These are phyloP conservation scores for Philypnodon macrostomus DNA, from an alignment of 2,797 vertebrate species.

Conservation along the genomic window DNA sequence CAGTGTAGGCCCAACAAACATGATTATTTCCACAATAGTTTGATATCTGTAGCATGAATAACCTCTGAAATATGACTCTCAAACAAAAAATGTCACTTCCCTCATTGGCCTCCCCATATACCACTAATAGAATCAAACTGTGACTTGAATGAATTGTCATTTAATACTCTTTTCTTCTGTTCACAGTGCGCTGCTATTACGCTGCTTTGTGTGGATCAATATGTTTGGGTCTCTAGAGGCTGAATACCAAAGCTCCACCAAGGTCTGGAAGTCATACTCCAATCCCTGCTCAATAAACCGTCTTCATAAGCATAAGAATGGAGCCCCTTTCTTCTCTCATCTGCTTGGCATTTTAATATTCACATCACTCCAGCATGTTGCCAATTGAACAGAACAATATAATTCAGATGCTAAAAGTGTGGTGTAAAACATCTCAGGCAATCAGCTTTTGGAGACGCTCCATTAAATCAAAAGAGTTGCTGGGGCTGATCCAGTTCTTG, in stretches of 20 bases:
- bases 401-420: slow-evolving; percentile 9
- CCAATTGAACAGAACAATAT: background rate
- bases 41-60: too few relatives aligned
- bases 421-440: slow-evolving; percentile 10
- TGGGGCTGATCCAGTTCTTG: slow-evolving; percentile 8
- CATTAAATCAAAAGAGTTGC: slow-evolving; percentile 13
- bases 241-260: slow-evolving; percentile 8
- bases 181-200: slow-evolving; percentile 21
- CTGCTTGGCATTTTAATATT: slow-evolving; percentile 3
- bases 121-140: too few relatives aligned
- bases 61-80: too few relatives aligned
- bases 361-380: slow-evolving; percentile 16
- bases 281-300: slow-evolving; percentile 6
- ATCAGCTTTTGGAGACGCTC: slow-evolving; percentile 3
- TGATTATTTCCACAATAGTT: background rate
- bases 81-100: too few relatives aligned
- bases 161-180: slow-evolving; percentile 6
- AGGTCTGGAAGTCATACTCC: slow-evolving; percentile 10
- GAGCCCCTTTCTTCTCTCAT: background rate
- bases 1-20: too few relatives aligned
- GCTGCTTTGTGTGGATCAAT: slow-evolving; percentile 31
- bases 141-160: slow-evolving; percentile 4
- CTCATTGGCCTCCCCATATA: too few relatives aligned
- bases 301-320: background rate
- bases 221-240: slow-evolving; percentile 15